A percentile compares a stretch with the other conserved stretches of the same genome.
phyloP scores from a whole-genome alignment of 2,113 vertebrate species.

The Glareola pratincola region DNA sequence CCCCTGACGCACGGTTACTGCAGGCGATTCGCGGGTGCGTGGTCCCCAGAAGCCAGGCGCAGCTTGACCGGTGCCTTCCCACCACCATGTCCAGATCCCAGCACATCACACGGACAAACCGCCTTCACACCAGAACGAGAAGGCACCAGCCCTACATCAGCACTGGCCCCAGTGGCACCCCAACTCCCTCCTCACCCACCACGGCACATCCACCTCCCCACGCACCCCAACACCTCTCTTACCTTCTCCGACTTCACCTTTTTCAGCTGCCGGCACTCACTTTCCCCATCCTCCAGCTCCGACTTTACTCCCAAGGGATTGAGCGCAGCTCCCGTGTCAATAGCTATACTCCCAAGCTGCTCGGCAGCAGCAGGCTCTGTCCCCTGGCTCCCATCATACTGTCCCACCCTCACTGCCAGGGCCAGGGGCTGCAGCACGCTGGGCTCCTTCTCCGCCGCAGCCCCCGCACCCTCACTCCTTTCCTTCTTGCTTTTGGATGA shows the following conservation, averaged over 20 bases:
- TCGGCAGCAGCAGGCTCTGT: constrained; percentile 84
- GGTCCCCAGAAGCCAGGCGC: neutral
- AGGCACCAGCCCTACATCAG: neutral
- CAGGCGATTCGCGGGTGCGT: accelerated
- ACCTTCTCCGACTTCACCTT: constrained; percentile 99
- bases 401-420: constrained; percentile 82
- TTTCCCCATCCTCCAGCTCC: constrained; percentile 92
- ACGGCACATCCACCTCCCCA: accelerated
- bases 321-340: constrained; percentile 91
- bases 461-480: constrained; percentile 85
- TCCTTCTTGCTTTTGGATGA: constrained; percentile 95
- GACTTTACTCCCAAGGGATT: constrained; percentile 90
- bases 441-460: constrained; percentile 87
- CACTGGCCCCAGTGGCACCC: neutral
- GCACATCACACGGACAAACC: neutral
- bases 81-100: accelerated
- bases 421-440: constrained; percentile 87
- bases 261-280: constrained; percentile 90
- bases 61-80: neutral
- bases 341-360: constrained; percentile 93
- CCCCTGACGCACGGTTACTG: neutral
- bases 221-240: constrained; percentile 49
- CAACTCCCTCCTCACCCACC: accelerated
- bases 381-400: constrained; percentile 87
- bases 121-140: accelerated